Percentiles rank a stretch among this genome's conserved stretches.
Evolutionary conservation across 2,797 vertebrate genomes (phyloP).

Genomic region (Phyllotis vaccarum): DNA sequence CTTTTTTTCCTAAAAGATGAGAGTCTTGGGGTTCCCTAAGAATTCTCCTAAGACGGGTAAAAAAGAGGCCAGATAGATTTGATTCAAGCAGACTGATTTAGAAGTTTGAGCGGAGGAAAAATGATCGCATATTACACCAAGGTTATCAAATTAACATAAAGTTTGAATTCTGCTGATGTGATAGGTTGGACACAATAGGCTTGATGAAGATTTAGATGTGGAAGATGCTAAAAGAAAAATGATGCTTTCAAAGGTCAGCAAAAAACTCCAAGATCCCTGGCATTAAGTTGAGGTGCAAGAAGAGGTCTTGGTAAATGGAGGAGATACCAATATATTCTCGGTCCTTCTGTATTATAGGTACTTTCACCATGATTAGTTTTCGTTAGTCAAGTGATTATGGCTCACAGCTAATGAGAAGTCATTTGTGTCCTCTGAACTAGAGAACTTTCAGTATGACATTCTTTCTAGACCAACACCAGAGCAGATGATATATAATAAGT

Average conservation of each 20-base stretch:
- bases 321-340: neutral
- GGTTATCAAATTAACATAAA: neutral
- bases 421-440: neutral
- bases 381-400: neutral
- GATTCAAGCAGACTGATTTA: neutral
- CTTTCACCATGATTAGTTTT: slow-evolving; percentile 30
- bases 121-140: neutral
- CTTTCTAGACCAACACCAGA: slow-evolving; percentile 28
- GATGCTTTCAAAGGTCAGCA: neutral
- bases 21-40: neutral
- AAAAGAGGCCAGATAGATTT: neutral
- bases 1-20: neutral
- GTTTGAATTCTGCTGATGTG: neutral
- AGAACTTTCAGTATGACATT: neutral
- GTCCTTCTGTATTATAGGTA: neutral
- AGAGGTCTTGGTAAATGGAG: neutral
- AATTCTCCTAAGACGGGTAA: neutral
- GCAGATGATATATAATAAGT: slow-evolving; percentile 7
- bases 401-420: neutral
- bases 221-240: neutral
- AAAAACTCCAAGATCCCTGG: neutral
- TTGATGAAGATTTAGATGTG: neutral
- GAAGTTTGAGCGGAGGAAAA: neutral
- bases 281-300: neutral
- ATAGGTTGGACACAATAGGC: neutral